Evolutionary conservation across 2,888 invertebrate species (phyloP), one percentile per base, ranked within the genome.

Genomic region (Megamerina dolium): DNA sequence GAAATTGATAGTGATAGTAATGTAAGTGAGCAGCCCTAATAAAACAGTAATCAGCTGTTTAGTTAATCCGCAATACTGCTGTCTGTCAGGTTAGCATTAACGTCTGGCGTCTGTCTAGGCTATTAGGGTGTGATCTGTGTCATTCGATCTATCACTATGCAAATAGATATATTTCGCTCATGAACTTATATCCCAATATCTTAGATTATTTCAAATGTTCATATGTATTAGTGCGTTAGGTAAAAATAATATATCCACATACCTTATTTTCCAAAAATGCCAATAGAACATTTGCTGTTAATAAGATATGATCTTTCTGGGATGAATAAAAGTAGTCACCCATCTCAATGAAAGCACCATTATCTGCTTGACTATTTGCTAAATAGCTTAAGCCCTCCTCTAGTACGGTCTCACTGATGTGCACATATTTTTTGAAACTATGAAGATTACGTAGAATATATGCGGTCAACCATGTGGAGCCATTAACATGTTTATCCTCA

Each of bases 401-500:
- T 37, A 90, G 75, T 2, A 87, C 76, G 34, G 71, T 68, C 36
- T 77, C 73, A 45, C 91, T 88, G 13, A 92, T 72, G 48, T 78
- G 78, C 26, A 89, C 81, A 58, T 82, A 81, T 8, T 75, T 66
- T 23, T 72, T 74, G 0, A 87, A 86, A 68, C 84, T 81, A 36
- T 76, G 75, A 59, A 91, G 83, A 1, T 85, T 81, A 54, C 84
- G 79, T 1, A 82, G 77, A 0, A 88, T 87, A 62, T 90, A 90
- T 1, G 91, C 87, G 1, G 91, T 90, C 49, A 92, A 69, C 87
- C 85, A 85, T 2, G 78, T 77, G 14, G 87, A 87, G 0, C 88
- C 83, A 72, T 74, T 62, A 1, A 55, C 54, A 1, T 59, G 58
- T 0, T 50, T 50, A 0, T 62, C 56, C 74, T 72, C 10, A 74